These are phyloP conservation scores for Cloeon dipterum DNA, from an alignment of 2,888 invertebrate species.

Conservation along the genomic window DNA sequence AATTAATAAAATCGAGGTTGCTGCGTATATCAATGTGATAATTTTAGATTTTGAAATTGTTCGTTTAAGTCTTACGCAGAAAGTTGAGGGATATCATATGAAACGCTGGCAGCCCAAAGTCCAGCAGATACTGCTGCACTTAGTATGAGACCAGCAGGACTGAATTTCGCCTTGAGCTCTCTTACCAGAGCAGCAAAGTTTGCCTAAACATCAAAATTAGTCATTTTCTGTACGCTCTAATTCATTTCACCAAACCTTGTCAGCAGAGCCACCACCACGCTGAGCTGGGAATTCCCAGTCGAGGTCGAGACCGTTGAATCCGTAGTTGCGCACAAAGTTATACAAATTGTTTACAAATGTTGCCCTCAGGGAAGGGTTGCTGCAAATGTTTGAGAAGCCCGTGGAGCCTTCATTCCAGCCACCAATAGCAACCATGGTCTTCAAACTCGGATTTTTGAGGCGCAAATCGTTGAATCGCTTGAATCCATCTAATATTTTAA, in stretches of 20 bases:
- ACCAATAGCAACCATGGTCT: background rate
- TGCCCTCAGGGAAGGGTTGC: constrained; percentile 14
- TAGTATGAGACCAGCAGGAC: constrained; percentile 14
- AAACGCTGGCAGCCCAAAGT: constrained; percentile 14
- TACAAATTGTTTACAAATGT: constrained; percentile 31
- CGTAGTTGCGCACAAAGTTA: constrained; percentile 25
- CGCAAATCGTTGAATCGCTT: background rate
- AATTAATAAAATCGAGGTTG: constrained; percentile 36
- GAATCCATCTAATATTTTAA: background rate
- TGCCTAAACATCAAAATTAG: constrained; percentile 8
- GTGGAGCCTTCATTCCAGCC: background rate
- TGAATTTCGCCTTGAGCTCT: constrained; percentile 16
- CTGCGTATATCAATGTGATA: constrained; percentile 19
- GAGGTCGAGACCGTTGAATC: constrained; percentile 46
- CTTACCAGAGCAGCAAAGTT: constrained; percentile 15
- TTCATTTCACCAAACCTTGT: constrained; percentile 13
- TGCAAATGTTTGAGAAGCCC: background rate
- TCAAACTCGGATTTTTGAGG: background rate
- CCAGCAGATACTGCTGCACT: constrained; percentile 19
- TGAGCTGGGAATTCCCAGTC: constrained; percentile 51
- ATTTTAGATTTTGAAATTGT: background rate
- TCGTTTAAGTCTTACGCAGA: constrained; percentile 13
- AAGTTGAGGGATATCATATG: constrained; percentile 20
- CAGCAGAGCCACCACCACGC: constrained; percentile 24
- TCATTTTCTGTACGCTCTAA: background rate